phyloP scores from a whole-genome alignment of 2,888 invertebrate species.

The Clepsis dumicolana region DNA sequence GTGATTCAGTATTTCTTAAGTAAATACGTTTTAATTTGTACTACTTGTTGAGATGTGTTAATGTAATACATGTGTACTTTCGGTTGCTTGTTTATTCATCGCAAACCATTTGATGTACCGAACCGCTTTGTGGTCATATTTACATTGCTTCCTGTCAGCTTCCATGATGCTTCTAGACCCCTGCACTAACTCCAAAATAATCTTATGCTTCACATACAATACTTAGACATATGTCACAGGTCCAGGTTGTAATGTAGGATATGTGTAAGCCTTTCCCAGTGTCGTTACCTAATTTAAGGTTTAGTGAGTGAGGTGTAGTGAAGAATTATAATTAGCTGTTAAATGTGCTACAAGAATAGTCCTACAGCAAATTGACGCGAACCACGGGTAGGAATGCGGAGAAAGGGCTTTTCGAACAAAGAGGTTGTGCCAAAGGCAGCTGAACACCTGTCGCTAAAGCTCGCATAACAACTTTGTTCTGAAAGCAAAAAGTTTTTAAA shows the following conservation, averaged over 20 bases:
- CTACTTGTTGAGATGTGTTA: constrained; percentile 18
- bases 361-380: constrained; percentile 66
- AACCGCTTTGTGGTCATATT: constrained; percentile 68
- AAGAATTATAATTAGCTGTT: constrained; percentile 69
- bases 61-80: constrained; percentile 26
- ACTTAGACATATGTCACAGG: constrained; percentile 76
- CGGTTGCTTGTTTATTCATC: constrained; percentile 32
- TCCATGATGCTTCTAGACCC: constrained; percentile 73
- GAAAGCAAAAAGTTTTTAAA: constrained; percentile 71
- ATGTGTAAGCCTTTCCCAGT: constrained; percentile 75
- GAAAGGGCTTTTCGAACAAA: constrained; percentile 60
- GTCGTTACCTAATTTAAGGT: constrained; percentile 80
- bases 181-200: constrained; percentile 67
- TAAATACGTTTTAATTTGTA: constrained; percentile 17
- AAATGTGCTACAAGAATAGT: constrained; percentile 79
- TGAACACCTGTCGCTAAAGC: constrained; percentile 28
- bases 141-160: constrained; percentile 76
- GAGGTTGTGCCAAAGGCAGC: constrained; percentile 52
- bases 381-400: constrained; percentile 59
- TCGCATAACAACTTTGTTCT: constrained; percentile 61
- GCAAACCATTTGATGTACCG: constrained; percentile 40
- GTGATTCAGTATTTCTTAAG: constrained; percentile 32
- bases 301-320: constrained; percentile 69
- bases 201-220: constrained; percentile 70
- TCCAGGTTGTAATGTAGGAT: constrained; percentile 82